Evolutionary conservation across 2,113 vertebrate species (phyloP), one percentile per base, ranked within the genome.

Genomic region (Ancistrus triradiatus): DNA sequence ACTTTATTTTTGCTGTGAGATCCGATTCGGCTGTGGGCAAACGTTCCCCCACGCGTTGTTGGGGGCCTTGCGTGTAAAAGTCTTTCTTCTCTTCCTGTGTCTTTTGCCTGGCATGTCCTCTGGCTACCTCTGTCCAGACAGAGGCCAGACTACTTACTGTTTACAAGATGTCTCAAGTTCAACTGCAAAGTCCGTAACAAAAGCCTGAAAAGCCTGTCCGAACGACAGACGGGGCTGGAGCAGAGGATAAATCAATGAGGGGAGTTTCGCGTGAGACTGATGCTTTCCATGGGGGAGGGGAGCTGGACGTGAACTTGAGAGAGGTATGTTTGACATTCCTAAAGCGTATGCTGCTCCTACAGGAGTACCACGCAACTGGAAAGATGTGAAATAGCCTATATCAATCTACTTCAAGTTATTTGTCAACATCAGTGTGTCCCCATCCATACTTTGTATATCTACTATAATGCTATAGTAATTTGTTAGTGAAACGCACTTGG

Each of bases 131-230:
- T 62, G 58, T 74, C 82, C 78, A 88, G 86, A 89, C 85, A 83
- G 70, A 63, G 83, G 70, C 84, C 85, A 88, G 88, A 89, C 87
- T 76, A 78, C 81, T 81, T 72, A 72, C 63, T 75, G 69, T 90
- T 90, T 88, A 89, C 84, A 83, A 88, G 85, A 82, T 86, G 84
- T 87, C 84, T 89, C 86, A 89, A 89, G 86, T 89, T 89, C 88
- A 89, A 85, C 85, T 84, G 82, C 86, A 87, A 84, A 81, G 82
- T 84, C 83, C 77, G 49, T 66, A 73, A 77, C 79, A 79, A 79
- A 80, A 71, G 74, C 57, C 71, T 66, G 58, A 79, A 79, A 80
- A 71, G 74, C 57, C 71, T 66, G 58, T 70, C 74, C 73, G 56
- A 74, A 56, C 66, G 73, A 51, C 76, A 79, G 81, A 83, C 83